These are phyloP conservation scores for Geotrypetes seraphini DNA, from an alignment of 2,797 vertebrate genomes.

Conservation along the genomic window DNA sequence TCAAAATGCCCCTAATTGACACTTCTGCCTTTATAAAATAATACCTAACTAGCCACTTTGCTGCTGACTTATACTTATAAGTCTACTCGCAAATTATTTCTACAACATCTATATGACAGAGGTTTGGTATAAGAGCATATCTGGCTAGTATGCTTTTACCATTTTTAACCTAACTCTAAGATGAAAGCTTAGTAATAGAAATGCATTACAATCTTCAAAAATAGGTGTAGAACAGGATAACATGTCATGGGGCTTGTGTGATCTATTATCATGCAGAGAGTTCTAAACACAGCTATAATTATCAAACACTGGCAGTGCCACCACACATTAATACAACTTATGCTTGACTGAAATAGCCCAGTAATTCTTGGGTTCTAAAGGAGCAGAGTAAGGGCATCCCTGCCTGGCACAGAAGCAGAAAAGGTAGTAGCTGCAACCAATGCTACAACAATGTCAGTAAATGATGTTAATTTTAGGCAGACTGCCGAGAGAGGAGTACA, in stretches of 20 bases:
- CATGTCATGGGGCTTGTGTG: conserved; percentile 3
- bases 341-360: not conserved
- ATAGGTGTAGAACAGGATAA: conserved; percentile 12
- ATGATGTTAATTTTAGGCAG: conserved; percentile 50
- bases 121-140: conserved; percentile 2
- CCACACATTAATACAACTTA: not conserved
- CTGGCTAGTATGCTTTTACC: not conserved
- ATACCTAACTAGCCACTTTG: no score
- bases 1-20: no score
- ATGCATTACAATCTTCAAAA: conserved; percentile 3
- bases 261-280: conserved; percentile 4
- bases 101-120: not conserved
- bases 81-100: no score
- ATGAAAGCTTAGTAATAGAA: conserved; percentile 6
- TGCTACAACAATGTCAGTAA: conserved; percentile 40
- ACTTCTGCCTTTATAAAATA: no score
- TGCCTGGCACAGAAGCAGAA: conserved; percentile 9
- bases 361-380: not conserved
- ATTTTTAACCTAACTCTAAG: conserved; percentile 13
- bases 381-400: conserved; percentile 3
- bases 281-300: conserved; percentile 8
- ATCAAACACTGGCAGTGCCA: not conserved
- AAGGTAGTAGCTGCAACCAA: conserved; percentile 31
- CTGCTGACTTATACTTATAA: no score
- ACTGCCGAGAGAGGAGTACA: conserved; percentile 57